Conservation (phyloP, 2,113 vertebrate species). For the Platanista minor region DNA sequence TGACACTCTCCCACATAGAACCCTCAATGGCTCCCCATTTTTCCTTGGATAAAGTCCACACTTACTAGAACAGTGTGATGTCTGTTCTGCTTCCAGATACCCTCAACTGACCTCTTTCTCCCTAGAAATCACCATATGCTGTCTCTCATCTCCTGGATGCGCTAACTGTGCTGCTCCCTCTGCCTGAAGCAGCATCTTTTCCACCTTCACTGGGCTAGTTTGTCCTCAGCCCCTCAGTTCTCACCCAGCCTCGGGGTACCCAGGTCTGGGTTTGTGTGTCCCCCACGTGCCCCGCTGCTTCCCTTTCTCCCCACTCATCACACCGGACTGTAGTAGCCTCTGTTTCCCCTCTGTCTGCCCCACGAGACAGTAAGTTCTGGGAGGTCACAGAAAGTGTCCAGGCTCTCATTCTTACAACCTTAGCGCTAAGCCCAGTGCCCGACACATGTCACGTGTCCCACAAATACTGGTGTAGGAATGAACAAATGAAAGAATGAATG, state of each 20-base stretch:
- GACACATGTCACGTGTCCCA: neutral
- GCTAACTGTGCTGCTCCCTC: too few species aligned
- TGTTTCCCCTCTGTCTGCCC: neutral
- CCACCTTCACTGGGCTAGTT: rapidly evolving
- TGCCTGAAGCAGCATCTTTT: neutral
- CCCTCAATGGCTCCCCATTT: neutral
- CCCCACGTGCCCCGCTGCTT: rapidly evolving
- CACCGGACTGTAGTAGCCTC: neutral
- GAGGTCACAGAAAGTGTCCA: neutral
- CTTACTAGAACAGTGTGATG: neutral
- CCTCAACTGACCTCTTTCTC: neutral
- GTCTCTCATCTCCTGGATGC: neutral
- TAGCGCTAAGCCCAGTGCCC: neutral
- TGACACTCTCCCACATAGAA: neutral
- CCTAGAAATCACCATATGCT: rapidly evolving
- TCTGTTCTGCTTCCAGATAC: neutral
- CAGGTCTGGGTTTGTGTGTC: neutral
- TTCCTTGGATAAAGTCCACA: neutral
- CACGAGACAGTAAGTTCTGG: neutral
- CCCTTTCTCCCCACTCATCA: neutral
- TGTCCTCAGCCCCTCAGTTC: neutral
- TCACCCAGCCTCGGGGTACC: rapidly evolving
- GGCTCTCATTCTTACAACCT: neutral
- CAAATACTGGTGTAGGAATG: neutral
- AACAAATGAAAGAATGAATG: neutral